A percentile compares a stretch with the other conserved stretches of the same genome.
These are phyloP conservation scores for Avahi laniger DNA, from an alignment of 2,797 vertebrate genomes.

Conservation along the genomic window DNA sequence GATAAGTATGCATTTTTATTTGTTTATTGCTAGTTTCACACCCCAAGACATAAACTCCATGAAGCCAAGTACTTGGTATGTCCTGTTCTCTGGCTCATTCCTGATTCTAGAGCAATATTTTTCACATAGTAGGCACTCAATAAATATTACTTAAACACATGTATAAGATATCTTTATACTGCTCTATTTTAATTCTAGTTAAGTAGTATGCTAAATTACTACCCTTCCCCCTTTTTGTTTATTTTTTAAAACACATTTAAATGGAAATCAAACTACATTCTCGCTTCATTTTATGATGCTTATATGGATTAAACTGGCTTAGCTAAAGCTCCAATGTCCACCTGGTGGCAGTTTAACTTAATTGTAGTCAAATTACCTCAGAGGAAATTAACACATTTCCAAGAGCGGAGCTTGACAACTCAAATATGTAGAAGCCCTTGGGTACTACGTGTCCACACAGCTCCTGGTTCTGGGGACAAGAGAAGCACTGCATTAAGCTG, in stretches of 20 bases:
- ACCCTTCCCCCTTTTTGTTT: constrained; percentile 19
- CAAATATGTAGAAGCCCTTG: background rate
- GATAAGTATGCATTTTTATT: background rate
- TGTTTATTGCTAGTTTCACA: background rate
- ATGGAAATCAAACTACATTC: constrained; percentile 25
- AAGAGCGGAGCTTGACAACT: constrained; percentile 20
- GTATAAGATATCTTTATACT: background rate
- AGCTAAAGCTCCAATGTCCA: constrained; percentile 50
- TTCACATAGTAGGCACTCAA: background rate
- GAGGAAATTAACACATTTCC: constrained; percentile 58
- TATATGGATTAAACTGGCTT: constrained; percentile 55
- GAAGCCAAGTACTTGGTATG: background rate
- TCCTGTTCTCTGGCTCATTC: background rate
- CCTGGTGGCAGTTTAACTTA: constrained; percentile 67
- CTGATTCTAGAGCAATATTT: background rate
- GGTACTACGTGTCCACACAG: background rate
- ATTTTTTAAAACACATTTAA: constrained; percentile 56
- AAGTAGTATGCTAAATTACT: background rate
- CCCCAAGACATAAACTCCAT: background rate
- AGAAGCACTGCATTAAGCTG: background rate
- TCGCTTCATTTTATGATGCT: constrained; percentile 34
- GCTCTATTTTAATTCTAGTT: constrained; percentile 45
- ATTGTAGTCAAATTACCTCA: constrained; percentile 52
- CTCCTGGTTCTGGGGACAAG: background rate
- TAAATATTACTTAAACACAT: background rate